Base-by-base conservation (phyloP, 2,888 invertebrate species). In the Rotaria sp. region DNA sequence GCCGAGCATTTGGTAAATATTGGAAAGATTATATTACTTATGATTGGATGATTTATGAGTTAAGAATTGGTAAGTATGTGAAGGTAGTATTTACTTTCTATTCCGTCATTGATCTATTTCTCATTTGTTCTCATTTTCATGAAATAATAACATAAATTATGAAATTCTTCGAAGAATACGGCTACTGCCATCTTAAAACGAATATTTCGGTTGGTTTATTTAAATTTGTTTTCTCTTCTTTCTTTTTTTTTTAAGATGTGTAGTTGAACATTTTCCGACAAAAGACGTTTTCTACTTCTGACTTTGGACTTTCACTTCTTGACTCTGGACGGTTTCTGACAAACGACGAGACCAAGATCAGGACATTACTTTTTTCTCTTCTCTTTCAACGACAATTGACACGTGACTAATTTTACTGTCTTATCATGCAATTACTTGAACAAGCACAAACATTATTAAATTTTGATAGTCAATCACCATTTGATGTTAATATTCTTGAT, bases 401-500 rank as follows among this genome's bases (percentile, higher is more conserved):
- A 45, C 38, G 26, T 80, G 45, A 45, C 45, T 41, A 41, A 18
- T 21, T 11, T 80, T 80, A 45, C 80, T 80, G n/a, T 80, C 41
- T 80, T 35, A 86, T 52, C 80, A 86, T 86, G 86, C 84, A 75
- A 26, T 50, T 86, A 26, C 50, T 38, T 75, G 86, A 86, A 85
- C 86, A 86, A 52, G 85, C 86, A 38, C 85, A 85, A 84, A 74
- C 86, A 11, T 84, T 86, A 38, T 57, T 86, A 52, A 85, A 86
- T 85, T 86, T 86, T 38, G 85, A 86, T 85, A 52, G 74, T 80
- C 67, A 86, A 80, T 45, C 41, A 80, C 41, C 80, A 80, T 57
- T 86, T 35, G 86, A 86, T 52, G 85, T 86, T 55, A 86, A 75
- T 55, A 18, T 86, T 50, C 85, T 86, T 21, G 86, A 86, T 85